Conservation (phyloP, 2,888 invertebrate species). For the Athalia rosae region DNA sequence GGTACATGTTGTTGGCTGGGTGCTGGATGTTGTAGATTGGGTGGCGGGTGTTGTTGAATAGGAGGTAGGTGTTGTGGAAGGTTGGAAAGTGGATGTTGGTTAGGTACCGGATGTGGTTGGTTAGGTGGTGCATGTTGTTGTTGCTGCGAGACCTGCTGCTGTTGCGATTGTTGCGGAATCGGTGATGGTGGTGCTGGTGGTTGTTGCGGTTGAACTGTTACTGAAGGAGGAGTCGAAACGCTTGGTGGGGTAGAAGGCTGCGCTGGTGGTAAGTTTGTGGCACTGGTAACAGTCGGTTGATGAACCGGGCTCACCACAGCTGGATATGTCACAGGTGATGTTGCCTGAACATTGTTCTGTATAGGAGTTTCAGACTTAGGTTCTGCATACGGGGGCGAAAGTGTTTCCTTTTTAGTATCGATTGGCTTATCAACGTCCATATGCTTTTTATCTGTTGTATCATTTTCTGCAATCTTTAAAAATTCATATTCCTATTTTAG, state of each 20-base stretch:
- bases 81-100: constrained; percentile 51
- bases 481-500: background rate
- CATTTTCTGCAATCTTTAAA: constrained; percentile 64
- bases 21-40: constrained; percentile 33
- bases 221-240: background rate
- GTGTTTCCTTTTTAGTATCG: constrained; percentile 66
- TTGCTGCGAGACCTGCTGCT: constrained; percentile 65
- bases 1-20: no score
- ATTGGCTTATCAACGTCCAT: constrained; percentile 61
- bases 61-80: constrained; percentile 50
- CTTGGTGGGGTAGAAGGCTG: constrained; percentile 26
- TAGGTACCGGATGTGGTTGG: no score
- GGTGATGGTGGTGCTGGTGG: constrained; percentile 66
- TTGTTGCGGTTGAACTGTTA: constrained; percentile 20
- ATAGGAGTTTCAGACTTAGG: constrained; percentile 61
- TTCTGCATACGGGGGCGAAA: constrained; percentile 67
- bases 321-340: constrained; percentile 62
- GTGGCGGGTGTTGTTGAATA: constrained; percentile 43
- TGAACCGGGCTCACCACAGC: constrained; percentile 63
- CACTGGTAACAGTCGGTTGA: constrained; percentile 48
- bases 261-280: constrained; percentile 6
- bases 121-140: constrained; percentile 51
- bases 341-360: constrained; percentile 55
- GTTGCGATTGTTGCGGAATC: constrained; percentile 61
- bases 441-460: constrained; percentile 63